These are phyloP conservation scores for Zaprionus camerounensis DNA, from an alignment of 1,140 invertebrate genomes.

Conservation along the genomic window DNA sequence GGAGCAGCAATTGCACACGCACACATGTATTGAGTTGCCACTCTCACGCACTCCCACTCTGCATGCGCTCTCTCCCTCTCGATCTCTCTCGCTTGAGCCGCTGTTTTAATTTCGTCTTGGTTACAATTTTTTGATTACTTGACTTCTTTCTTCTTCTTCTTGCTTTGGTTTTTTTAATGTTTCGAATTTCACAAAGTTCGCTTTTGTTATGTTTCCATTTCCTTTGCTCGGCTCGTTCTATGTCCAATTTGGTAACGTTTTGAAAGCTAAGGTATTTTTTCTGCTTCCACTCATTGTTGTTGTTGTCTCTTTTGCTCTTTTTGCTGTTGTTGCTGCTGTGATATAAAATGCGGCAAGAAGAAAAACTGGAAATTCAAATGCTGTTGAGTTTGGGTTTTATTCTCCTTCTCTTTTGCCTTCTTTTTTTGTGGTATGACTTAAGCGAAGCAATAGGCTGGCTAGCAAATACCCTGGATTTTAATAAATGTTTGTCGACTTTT, in stretches of 20 bases:
- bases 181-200: conserved; percentile 57
- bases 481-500: too few relatives aligned
- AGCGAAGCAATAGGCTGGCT: neutral
- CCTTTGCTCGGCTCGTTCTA: conserved; percentile 47
- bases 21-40: neutral
- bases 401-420: neutral
- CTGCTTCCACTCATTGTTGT: neutral
- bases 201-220: conserved; percentile 51
- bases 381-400: conserved; percentile 37
- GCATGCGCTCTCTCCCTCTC: neutral
- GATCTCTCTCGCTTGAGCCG: conserved; percentile 12
- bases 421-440: conserved; percentile 7
- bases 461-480: neutral
- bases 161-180: conserved; percentile 33
- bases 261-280: conserved; percentile 50
- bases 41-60: neutral
- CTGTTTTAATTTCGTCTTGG: conserved; percentile 26
- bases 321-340: conserved; percentile 6
- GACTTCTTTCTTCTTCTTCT: conserved; percentile 39
- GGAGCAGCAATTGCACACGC: conserved; percentile 64
- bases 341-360: conserved; percentile 32
- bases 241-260: conserved; percentile 45
- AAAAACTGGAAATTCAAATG: conserved; percentile 58
- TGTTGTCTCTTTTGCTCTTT: neutral
- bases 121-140: conserved; percentile 48